phyloP scores from a whole-genome alignment of 1,140 invertebrate genomes.

The Hetaerina americana region DNA sequence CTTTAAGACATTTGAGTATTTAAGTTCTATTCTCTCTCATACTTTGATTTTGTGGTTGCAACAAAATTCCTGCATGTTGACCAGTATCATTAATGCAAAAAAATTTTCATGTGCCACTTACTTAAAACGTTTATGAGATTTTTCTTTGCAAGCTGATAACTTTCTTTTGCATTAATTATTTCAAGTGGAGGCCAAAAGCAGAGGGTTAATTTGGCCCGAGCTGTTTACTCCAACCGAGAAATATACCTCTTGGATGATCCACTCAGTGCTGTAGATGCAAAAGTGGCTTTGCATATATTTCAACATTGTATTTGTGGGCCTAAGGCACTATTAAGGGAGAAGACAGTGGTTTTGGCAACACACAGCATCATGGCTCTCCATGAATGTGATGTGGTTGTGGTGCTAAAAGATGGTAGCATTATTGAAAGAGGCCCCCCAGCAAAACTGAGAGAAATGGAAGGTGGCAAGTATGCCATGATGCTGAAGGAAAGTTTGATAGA shows the following conservation, averaged over 20 bases:
- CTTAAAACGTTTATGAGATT: neutral
- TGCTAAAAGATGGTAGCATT: neutral
- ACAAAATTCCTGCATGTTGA: too few species aligned
- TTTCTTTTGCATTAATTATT: too few species aligned
- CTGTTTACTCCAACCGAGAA: conserved; percentile 38
- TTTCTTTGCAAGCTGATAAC: neutral
- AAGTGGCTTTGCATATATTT: conserved; percentile 36
- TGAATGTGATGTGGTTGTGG: neutral
- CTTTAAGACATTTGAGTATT: too few species aligned
- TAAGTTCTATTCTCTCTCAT: too few species aligned
- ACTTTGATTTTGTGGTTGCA: too few species aligned
- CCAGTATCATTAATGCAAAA: neutral
- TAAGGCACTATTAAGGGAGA: neutral
- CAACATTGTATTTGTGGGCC: conserved; percentile 23
- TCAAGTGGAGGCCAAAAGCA: conserved; percentile 42
- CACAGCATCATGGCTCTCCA: neutral
- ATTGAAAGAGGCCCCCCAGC: neutral
- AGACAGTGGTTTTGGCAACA: neutral
- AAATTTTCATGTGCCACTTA: neutral
- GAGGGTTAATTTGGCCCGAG: conserved; percentile 40
- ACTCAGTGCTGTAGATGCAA: conserved; percentile 38
- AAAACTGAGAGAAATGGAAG: neutral
- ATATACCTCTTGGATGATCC: conserved; percentile 40
- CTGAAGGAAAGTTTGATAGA: neutral
- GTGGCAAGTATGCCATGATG: neutral